phyloP scores from a whole-genome alignment of 2,113 vertebrate species.

The Sinocyclocheilus anophthalmus region DNA sequence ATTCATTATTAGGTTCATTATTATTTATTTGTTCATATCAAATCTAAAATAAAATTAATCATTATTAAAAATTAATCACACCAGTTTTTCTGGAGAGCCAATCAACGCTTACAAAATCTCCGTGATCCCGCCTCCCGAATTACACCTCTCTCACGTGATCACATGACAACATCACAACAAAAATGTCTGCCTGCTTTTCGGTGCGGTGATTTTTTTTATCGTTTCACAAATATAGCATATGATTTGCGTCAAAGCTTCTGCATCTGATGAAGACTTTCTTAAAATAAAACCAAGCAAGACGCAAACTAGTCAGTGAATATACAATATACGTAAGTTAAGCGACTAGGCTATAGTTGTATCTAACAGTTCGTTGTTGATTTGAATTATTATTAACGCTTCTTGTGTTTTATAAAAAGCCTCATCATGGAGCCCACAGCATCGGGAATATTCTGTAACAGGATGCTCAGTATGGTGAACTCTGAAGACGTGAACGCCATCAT shows the following conservation, averaged over 20 bases:
- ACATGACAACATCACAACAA: conserved; percentile 35
- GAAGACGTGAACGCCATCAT: conserved; percentile 97
- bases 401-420: conserved; percentile 31
- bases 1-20: not conserved
- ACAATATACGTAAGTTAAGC: not conserved
- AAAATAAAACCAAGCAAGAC: not conserved
- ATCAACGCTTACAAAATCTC: not conserved
- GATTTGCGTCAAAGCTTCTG: not conserved
- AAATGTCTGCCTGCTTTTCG: conserved; percentile 16
- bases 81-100: not conserved
- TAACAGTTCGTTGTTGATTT: not conserved
- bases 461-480: conserved; percentile 95
- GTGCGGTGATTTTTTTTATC: not conserved
- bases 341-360: not conserved
- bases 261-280: not conserved
- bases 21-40: not conserved
- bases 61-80: not conserved
- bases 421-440: conserved; percentile 89
- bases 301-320: not conserved
- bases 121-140: not conserved
- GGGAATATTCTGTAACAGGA: conserved; percentile 87
- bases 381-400: not conserved
- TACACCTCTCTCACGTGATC: not conserved
- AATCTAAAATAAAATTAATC: not conserved
- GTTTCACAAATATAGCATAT: not conserved